These are phyloP conservation scores for Dermochelys coriacea DNA, from an alignment of 2,797 vertebrate species.

Conservation along the genomic window DNA sequence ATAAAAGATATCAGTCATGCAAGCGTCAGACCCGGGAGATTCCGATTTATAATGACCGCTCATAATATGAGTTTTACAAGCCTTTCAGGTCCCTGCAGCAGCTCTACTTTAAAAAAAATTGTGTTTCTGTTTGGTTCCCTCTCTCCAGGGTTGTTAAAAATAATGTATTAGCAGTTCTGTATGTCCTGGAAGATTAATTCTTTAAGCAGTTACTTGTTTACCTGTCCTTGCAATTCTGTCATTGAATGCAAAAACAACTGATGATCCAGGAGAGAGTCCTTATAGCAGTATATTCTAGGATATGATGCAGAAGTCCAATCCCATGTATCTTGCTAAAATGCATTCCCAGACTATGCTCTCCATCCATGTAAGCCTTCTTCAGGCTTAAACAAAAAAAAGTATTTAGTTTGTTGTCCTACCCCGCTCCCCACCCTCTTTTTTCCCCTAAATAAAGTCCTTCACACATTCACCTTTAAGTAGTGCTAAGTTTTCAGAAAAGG, in stretches of 20 bases:
- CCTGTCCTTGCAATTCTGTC: neutral
- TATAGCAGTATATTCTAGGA: neutral
- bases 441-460: neutral
- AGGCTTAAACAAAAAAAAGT: neutral
- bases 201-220: neutral
- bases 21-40: neutral
- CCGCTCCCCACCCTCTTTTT: rapidly evolving
- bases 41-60: neutral
- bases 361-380: neutral
- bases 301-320: constrained; percentile 9
- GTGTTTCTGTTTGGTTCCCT: neutral
- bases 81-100: neutral
- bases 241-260: neutral
- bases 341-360: neutral
- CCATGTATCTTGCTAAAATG: neutral
- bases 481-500: neutral
- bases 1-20: neutral
- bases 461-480: neutral
- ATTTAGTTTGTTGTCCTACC: neutral
- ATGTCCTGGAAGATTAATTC: neutral
- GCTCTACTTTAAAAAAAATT: neutral
- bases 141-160: neutral
- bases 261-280: neutral
- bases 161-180: neutral
- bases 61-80: neutral